phyloP scores from a whole-genome alignment of 2,797 vertebrate genomes.

The Cyclopterus lumpus region DNA sequence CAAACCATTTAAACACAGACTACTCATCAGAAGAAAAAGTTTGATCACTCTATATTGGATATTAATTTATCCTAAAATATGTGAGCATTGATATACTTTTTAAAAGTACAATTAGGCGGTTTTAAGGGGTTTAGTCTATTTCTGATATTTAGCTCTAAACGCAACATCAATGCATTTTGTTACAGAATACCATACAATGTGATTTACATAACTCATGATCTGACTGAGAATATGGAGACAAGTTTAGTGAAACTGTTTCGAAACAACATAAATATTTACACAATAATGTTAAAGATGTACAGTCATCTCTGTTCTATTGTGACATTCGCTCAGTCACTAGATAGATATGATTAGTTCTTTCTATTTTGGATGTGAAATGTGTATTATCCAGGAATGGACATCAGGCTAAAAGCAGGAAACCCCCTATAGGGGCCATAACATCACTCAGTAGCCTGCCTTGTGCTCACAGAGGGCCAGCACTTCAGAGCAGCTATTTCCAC shows the following conservation, averaged over 20 bases:
- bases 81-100: not conserved
- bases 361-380: conserved; percentile 38
- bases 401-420: conserved; percentile 50
- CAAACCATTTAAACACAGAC: conserved; percentile 70
- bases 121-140: not conserved
- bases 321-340: not conserved
- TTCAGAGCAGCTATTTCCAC: conserved; percentile 41
- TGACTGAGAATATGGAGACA: not conserved
- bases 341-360: not conserved
- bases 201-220: conserved; percentile 26
- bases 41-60: not conserved
- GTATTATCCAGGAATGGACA: conserved; percentile 37
- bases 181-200: conserved; percentile 38
- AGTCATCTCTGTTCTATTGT: not conserved
- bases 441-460: conserved; percentile 47
- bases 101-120: not conserved
- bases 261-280: not conserved
- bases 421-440: conserved; percentile 38
- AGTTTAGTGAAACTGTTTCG: not conserved
- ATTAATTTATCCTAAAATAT: not conserved
- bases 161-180: not conserved
- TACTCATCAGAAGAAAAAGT: conserved; percentile 17
- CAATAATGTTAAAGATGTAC: not conserved
- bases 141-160: conserved; percentile 7
- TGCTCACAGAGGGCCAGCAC: conserved; percentile 11